A percentile compares a stretch with the other conserved stretches of the same genome.
These are phyloP conservation scores for Oxytorus armatus DNA, from an alignment of 2,888 invertebrate genomes.

Conservation along the genomic window DNA sequence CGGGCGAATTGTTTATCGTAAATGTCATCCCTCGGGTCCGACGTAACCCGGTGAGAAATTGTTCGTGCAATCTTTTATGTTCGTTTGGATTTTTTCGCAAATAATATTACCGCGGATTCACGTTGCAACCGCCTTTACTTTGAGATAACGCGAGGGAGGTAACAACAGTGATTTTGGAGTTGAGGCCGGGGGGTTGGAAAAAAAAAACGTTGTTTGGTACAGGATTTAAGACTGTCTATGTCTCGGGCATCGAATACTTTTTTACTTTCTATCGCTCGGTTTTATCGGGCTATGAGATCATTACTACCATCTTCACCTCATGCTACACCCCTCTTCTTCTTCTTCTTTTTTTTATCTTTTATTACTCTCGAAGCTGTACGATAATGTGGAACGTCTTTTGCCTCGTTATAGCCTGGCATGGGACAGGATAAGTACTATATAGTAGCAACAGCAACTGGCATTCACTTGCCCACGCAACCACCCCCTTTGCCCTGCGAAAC, in stretches of 20 bases:
- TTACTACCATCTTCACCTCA: constrained; percentile 71
- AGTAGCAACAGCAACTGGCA: constrained; percentile 30
- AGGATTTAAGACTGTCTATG: not conserved
- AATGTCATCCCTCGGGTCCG: no score
- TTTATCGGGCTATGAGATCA: constrained; percentile 81
- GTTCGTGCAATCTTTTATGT: no score
- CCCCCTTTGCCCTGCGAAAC: constrained; percentile 27
- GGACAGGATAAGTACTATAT: constrained; percentile 58
- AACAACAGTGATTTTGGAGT: no score
- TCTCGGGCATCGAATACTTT: constrained; percentile 42
- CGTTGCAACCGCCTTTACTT: no score
- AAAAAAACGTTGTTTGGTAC: constrained; percentile 8
- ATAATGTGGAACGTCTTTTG: constrained; percentile 71
- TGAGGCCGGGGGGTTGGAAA: not conserved
- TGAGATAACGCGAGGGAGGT: no score
- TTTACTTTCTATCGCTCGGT: constrained; percentile 82
- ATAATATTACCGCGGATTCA: no score
- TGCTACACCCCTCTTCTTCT: constrained; percentile 1
- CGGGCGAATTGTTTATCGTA: no score
- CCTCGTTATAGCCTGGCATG: constrained; percentile 71
- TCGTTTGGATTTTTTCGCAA: no score
- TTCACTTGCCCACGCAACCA: constrained; percentile 48
- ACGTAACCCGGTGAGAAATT: no score
- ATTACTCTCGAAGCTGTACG: constrained; percentile 47
- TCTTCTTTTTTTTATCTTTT: constrained; percentile 38